Evolutionary conservation across 2,797 vertebrate genomes (phyloP).

Genomic region (Poeciliopsis infans): DNA sequence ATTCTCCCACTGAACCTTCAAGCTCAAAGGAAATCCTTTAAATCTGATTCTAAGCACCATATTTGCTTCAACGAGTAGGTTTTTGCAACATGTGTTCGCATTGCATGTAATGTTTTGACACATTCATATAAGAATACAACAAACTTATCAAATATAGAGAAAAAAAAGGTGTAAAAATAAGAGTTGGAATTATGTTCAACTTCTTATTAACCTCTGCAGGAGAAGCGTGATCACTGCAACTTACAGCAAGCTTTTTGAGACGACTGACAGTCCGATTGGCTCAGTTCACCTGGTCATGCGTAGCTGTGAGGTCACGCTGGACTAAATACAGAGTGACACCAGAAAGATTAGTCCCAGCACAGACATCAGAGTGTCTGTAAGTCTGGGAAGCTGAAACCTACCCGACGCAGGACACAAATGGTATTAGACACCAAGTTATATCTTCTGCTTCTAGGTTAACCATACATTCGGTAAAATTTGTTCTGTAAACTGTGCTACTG

Average conservation of each 20-base stretch:
- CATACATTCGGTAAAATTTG: neutral
- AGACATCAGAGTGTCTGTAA: neutral
- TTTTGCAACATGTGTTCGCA: neutral
- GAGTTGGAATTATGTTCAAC: neutral
- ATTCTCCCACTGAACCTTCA: neutral
- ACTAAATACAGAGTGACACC: conserved; percentile 6
- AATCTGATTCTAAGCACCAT: neutral
- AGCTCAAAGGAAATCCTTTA: conserved; percentile 5
- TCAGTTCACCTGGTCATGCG: neutral
- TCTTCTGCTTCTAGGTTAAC: neutral
- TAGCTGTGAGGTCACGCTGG: neutral
- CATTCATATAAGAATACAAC: neutral
- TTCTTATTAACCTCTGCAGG: conserved; percentile 18
- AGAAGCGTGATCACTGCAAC: conserved; percentile 16
- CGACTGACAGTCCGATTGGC: neutral
- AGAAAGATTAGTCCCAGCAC: neutral
- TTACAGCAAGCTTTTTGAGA: neutral
- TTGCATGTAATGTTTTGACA: neutral
- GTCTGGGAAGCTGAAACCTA: neutral
- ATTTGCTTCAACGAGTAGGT: neutral
- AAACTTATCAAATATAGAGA: neutral
- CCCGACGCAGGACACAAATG: neutral
- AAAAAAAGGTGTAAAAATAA: neutral
- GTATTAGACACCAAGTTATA: neutral
- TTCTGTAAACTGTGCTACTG: neutral